These are phyloP conservation scores for Drosophila cardini DNA, from an alignment of 1,140 invertebrate species.

Conservation along the genomic window DNA sequence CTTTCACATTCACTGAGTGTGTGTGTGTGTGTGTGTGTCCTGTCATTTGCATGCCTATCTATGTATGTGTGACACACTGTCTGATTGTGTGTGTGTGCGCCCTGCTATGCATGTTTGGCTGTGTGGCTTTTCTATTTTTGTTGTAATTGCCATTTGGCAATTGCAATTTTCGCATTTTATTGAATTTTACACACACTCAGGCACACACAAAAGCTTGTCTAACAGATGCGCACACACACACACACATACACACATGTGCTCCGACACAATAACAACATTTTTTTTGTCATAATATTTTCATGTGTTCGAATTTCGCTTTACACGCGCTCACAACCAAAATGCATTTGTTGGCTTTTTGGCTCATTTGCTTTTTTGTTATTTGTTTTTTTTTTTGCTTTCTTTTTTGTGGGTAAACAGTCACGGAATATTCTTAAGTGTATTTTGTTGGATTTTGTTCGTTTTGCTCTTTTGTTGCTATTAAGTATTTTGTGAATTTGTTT, in stretches of 20 bases:
- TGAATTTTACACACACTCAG: slow-evolving; percentile 69
- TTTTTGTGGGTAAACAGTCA: slow-evolving; percentile 25
- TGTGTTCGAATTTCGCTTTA: slow-evolving; percentile 47
- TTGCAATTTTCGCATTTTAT: slow-evolving; percentile 78
- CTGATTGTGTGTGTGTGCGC: slow-evolving; percentile 11
- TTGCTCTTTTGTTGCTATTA: slow-evolving; percentile 47
- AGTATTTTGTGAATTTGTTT: slow-evolving; percentile 57
- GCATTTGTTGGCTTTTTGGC: slow-evolving; percentile 28
- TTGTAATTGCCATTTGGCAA: slow-evolving; percentile 73
- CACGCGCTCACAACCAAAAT: slow-evolving; percentile 41
- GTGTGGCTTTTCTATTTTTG: slow-evolving; percentile 47
- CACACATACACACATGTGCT: slow-evolving; percentile 34
- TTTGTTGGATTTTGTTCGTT: slow-evolving; percentile 10
- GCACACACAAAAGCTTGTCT: slow-evolving; percentile 28
- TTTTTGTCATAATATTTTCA: slow-evolving; percentile 74
- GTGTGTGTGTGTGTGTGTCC: slow-evolving; percentile 33
- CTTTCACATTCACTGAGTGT: slow-evolving; percentile 31
- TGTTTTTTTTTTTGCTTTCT: slow-evolving; percentile 30
- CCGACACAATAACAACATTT: slow-evolving; percentile 72
- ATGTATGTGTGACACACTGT: slow-evolving; percentile 5
- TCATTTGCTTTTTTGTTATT: slow-evolving; percentile 19
- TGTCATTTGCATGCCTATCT: slow-evolving; percentile 28
- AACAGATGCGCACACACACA: slow-evolving; percentile 45
- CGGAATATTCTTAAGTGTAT: slow-evolving; percentile 18
- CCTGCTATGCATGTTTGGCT: slow-evolving; percentile 6